Percentiles rank a stretch among this genome's conserved stretches.
phyloP scores from a whole-genome alignment of 2,113 vertebrate genomes.

The Aythya baeri region DNA sequence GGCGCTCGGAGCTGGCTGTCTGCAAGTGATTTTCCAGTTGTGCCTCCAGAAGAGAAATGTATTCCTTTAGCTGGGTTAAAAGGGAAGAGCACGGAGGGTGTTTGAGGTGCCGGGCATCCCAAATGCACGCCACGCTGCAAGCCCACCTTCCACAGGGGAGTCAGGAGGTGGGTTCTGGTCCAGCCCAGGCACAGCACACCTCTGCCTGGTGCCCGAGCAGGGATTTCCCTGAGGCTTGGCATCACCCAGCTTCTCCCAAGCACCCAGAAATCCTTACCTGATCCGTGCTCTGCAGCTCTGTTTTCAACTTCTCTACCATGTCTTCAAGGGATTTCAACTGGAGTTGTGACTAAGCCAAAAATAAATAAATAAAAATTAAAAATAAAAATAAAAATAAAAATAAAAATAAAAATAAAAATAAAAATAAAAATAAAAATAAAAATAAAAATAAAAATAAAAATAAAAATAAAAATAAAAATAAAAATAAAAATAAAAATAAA shows the following conservation, averaged over 20 bases:
- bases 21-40: constrained; percentile 91
- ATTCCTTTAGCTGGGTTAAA: constrained; percentile 83
- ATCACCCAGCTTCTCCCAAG: background rate
- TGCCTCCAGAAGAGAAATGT: constrained; percentile 85
- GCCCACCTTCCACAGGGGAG: background rate
- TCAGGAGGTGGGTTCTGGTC: background rate
- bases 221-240: background rate
- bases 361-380: too few relatives aligned
- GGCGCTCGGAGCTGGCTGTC: constrained; percentile 78
- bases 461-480: background rate
- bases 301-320: constrained; percentile 75
- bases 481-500: background rate
- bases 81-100: background rate
- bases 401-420: background rate
- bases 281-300: constrained; percentile 83
- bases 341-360: constrained; percentile 78
- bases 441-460: background rate
- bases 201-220: fast-evolving
- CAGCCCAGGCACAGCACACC: fast-evolving
- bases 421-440: background rate
- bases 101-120: background rate
- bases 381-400: background rate
- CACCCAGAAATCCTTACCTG: constrained; percentile 73
- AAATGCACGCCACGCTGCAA: background rate
- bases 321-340: constrained; percentile 84